phyloP scores from a whole-genome alignment of 1,140 invertebrate genomes.

The Pseudobourletiella spinata region DNA sequence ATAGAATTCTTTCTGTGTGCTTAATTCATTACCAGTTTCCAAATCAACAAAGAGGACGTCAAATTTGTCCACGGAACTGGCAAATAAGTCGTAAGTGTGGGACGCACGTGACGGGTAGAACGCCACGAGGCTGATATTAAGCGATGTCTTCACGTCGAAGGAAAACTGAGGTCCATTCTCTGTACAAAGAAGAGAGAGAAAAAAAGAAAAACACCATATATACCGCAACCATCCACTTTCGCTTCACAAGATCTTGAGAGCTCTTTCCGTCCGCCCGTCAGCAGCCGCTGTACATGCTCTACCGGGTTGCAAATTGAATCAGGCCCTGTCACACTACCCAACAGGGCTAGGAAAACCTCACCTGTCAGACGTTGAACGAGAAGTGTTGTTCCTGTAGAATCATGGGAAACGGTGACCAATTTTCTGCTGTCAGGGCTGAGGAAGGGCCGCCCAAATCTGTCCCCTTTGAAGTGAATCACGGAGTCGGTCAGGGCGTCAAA shows the following conservation, averaged over 20 bases:
- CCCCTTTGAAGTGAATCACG: slow-evolving; percentile 55
- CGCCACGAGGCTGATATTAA: slow-evolving; percentile 65
- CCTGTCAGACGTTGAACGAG: slow-evolving; percentile 60
- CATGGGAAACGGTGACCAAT: slow-evolving; percentile 57
- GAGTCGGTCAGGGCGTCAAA: slow-evolving; percentile 68
- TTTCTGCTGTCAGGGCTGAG: slow-evolving; percentile 63
- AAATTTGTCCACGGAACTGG: slow-evolving; percentile 62
- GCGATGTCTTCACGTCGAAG: slow-evolving; percentile 67
- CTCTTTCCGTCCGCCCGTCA: no score
- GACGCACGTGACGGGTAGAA: slow-evolving; percentile 66
- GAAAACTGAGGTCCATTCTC: slow-evolving; percentile 57
- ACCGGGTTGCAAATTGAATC: no score
- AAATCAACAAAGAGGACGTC: slow-evolving; percentile 67
- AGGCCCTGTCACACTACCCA: no score
- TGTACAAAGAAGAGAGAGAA: slow-evolving; percentile 35
- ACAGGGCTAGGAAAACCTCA: no score
- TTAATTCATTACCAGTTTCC: slow-evolving; percentile 58
- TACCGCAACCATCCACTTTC: background rate
- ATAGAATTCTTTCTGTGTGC: no score
- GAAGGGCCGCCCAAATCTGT: slow-evolving; percentile 55
- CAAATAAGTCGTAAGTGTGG: slow-evolving; percentile 66
- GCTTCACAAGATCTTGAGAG: no score
- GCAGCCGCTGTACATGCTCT: no score
- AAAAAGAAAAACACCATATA: background rate
- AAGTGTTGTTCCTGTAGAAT: slow-evolving; percentile 53